Conservation (phyloP, 2,113 vertebrate genomes). For the Thalassarche chlororhynchos region DNA sequence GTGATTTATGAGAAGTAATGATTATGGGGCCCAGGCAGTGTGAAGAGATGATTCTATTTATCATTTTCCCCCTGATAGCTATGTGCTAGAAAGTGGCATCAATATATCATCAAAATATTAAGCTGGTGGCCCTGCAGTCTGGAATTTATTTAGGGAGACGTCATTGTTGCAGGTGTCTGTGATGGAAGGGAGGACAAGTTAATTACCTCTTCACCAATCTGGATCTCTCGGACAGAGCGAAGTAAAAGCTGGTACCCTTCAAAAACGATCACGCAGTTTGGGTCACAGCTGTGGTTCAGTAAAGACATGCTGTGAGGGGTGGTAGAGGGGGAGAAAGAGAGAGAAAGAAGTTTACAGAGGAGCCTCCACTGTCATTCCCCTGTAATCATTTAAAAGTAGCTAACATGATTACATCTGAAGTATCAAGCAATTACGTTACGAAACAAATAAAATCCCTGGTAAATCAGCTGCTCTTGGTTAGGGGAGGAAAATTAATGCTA, state of each 20-base stretch:
- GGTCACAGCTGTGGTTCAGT: constrained; percentile 95
- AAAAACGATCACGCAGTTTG: constrained; percentile 94
- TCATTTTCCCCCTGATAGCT: constrained; percentile 46
- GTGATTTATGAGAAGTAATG: constrained; percentile 57
- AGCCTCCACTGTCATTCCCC: not conserved
- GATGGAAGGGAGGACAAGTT: constrained; percentile 42
- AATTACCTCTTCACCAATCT: constrained; percentile 89
- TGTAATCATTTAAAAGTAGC: not conserved
- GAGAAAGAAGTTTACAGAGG: not conserved
- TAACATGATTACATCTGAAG: not conserved
- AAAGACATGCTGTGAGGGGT: constrained; percentile 86
- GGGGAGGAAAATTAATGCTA: not conserved
- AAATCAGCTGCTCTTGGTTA: not conserved
- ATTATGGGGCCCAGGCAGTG: constrained; percentile 39
- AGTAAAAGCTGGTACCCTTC: constrained; percentile 86
- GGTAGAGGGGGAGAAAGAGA: not conserved
- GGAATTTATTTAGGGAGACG: constrained; percentile 66
- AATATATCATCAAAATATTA: constrained; percentile 73
- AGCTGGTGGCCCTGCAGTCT: constrained; percentile 61
- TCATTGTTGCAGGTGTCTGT: constrained; percentile 59
- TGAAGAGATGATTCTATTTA: constrained; percentile 51
- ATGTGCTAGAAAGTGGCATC: constrained; percentile 44
- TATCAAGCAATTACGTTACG: not conserved
- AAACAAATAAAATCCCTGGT: constrained; percentile 18
- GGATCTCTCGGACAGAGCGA: constrained; percentile 83